Conservation (phyloP, 1,140 invertebrate species). For the Drepana arcuata region DNA sequence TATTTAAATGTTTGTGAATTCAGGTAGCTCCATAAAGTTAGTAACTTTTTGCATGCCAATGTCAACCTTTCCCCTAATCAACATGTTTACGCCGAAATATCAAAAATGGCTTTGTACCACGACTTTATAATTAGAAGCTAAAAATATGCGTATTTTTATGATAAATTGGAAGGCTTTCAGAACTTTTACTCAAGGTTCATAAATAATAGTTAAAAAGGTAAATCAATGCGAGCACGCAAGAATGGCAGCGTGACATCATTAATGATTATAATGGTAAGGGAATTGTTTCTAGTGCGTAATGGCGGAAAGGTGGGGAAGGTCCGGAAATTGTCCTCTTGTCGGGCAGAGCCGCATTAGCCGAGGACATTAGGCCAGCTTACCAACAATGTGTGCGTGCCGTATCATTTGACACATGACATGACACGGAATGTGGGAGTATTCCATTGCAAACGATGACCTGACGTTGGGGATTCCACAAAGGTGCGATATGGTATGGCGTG, state of each 20-base stretch:
- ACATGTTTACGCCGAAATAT: too few relatives aligned
- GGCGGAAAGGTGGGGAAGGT: slow-evolving; percentile 50
- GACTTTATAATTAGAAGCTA: too few relatives aligned
- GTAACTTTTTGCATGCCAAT: too few relatives aligned
- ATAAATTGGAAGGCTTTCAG: too few relatives aligned
- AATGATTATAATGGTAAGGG: slow-evolving; percentile 56
- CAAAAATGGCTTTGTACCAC: too few relatives aligned
- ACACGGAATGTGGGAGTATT: slow-evolving; percentile 2
- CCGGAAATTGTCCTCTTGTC: slow-evolving; percentile 67
- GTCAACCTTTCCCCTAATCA: too few relatives aligned
- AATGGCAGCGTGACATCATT: slow-evolving; percentile 32
- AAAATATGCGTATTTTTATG: too few relatives aligned
- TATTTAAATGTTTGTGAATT: neutral
- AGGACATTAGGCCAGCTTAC: slow-evolving; percentile 48
- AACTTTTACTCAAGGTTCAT: too few relatives aligned
- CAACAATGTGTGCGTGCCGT: slow-evolving; percentile 40
- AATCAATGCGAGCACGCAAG: slow-evolving; percentile 31
- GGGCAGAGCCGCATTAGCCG: slow-evolving; percentile 48
- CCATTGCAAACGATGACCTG: slow-evolving; percentile 21
- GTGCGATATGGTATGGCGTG: slow-evolving; percentile 32
- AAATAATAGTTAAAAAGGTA: slow-evolving; percentile 25
- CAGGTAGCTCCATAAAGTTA: too few relatives aligned
- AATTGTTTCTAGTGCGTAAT: slow-evolving; percentile 62
- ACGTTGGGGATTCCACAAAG: too few relatives aligned
- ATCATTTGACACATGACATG: slow-evolving; percentile 47